A percentile compares a stretch with the other conserved stretches of the same genome.
Evolutionary conservation across 2,113 vertebrate genomes (phyloP).

Genomic region (Ranitomeya variabilis): DNA sequence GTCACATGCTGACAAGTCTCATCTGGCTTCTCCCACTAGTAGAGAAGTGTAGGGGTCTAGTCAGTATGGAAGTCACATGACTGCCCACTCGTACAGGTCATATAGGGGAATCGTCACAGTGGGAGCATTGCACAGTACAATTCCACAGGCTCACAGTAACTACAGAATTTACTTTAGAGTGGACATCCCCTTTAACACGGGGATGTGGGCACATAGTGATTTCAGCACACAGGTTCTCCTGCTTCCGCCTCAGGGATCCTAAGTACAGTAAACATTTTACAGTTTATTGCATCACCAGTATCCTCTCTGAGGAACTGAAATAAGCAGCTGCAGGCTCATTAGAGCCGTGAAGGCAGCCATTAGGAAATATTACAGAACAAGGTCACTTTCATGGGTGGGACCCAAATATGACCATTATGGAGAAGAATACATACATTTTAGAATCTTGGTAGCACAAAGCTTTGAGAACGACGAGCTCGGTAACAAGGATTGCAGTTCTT

Average conservation of each 20-base stretch:
- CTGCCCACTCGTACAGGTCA: too few relatives aligned
- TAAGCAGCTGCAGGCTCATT: background rate
- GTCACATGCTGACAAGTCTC: too few relatives aligned
- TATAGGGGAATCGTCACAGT: too few relatives aligned
- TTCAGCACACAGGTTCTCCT: background rate
- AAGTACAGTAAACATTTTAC: background rate
- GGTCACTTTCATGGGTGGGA: constrained; percentile 7
- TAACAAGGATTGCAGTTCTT: background rate
- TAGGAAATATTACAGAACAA: background rate
- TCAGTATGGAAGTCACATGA: too few relatives aligned
- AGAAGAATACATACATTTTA: background rate
- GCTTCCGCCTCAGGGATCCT: background rate
- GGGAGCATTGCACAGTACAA: too few relatives aligned
- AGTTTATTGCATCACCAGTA: background rate
- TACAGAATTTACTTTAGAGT: too few relatives aligned
- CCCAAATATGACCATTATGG: background rate
- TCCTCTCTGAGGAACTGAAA: background rate
- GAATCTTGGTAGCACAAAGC: background rate
- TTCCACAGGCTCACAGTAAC: too few relatives aligned
- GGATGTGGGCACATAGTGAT: background rate
- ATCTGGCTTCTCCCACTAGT: too few relatives aligned
- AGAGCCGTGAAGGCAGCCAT: background rate
- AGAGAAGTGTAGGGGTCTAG: too few relatives aligned
- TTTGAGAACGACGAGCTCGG: background rate
- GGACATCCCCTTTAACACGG: too few relatives aligned